Base-by-base conservation (phyloP, 2,888 invertebrate species). In the Nephrotoma flavescens region DNA sequence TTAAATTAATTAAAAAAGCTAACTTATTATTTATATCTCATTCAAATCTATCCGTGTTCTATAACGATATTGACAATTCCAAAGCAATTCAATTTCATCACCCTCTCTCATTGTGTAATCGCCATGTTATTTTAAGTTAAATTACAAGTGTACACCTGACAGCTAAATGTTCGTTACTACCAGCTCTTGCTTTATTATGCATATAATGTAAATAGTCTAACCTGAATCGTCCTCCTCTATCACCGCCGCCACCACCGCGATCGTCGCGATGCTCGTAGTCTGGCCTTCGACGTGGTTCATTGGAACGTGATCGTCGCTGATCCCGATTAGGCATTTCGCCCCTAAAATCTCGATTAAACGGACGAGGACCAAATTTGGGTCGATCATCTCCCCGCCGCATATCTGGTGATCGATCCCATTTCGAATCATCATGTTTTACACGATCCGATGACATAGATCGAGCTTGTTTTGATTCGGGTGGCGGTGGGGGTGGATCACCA, bases 381-480 rank as follows among this genome's bases (percentile, higher is more conserved):
- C 88, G 87, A 11, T 88, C 87, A 86, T 89, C 88, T n/a, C 87
- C 85, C 15, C 87, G 88, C 86, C 88, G 87, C 12, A 88, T 87
- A 42, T 87, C n/a, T 87, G 87, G 41, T 89, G 89, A 86, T 88
- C 88, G 86, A 88, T 88, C 9, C 83, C 86, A 9, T 87, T 87
- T 86, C 87, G 87, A 44, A 45, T 87, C 87, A 0, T 87, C 87
- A 7, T 87, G 87, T 19, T 87, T 71, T 31, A 71, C 31, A 0
- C 87, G 86, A 0, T 87, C 86, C 41, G 86, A 86, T 5, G 71
- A 71, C 87, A 87, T 57, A 87, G 88, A 41, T 87, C 87, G 7
- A 87, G 88, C 57, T 87, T 87, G 11, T 88, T 88, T 1, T 87
- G 87, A 87, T 88, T 87, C 7, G 87, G 85, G 41, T 86, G 41